These are phyloP conservation scores for Drosophila subpulchrella DNA, from an alignment of 1,140 invertebrate genomes.

Conservation along the genomic window DNA sequence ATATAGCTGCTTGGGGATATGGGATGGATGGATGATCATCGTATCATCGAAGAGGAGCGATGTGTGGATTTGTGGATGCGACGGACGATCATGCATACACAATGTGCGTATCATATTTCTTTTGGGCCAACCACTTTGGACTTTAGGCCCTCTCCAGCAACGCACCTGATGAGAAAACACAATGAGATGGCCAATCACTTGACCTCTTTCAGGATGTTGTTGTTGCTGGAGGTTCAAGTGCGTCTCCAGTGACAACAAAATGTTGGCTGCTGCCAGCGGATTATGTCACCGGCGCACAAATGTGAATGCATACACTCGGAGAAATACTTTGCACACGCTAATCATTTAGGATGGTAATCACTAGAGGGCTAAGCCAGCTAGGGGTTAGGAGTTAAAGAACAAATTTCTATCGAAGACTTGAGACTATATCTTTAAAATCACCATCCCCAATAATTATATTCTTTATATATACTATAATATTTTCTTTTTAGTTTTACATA, in stretches of 20 bases:
- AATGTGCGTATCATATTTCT: constrained; percentile 77
- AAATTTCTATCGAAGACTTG: too few relatives aligned
- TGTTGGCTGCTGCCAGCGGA: constrained; percentile 25
- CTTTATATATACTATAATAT: background rate
- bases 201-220: constrained; percentile 83
- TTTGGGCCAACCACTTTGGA: constrained; percentile 24
- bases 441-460: too few relatives aligned
- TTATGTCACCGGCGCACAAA: constrained; percentile 21
- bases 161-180: constrained; percentile 81
- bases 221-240: constrained; percentile 72
- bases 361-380: too few relatives aligned
- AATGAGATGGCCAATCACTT: constrained; percentile 80
- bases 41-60: constrained; percentile 14
- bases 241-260: constrained; percentile 33
- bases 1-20: background rate
- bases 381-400: too few relatives aligned
- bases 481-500: too few relatives aligned
- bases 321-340: background rate
- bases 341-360: too few relatives aligned
- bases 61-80: constrained; percentile 27
- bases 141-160: constrained; percentile 8
- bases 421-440: too few relatives aligned
- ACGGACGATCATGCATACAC: constrained; percentile 77
- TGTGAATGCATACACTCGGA: constrained; percentile 26
- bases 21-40: constrained; percentile 19